Base-by-base conservation (phyloP, 2,113 vertebrate genomes). In the Nycticebus coucang region DNA sequence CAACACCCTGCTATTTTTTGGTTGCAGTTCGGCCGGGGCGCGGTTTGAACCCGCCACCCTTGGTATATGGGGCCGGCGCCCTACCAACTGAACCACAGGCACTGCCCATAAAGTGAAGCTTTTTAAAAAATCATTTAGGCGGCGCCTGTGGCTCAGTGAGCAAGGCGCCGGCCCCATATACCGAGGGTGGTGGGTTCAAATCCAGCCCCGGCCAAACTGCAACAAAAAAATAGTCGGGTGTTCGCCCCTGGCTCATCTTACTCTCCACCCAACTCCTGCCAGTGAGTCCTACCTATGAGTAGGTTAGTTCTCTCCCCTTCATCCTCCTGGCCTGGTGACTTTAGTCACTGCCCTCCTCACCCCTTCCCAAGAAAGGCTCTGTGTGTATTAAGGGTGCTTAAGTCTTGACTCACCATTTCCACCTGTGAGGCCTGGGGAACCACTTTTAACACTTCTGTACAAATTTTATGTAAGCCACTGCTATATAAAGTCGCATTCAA, bases 381-480 rank as follows among this genome's bases (percentile, higher is more conserved):
- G 66, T 75, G 78, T 96, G 69, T 88, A 33, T 95, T 37, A 53
- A 87, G 80, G 53, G 57, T 55, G 55, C 53, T 71, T 37, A 74
- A 45, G 24, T 37, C 93, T 83, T 62, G 55, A 84, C 66, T 84
- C 22, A 45, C 33, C 50, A 4, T 81, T 85, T 84, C 30, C 77
- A 50, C 10, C 78, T 30, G 13, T 19, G n/a, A 66, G 72, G 72
- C 21, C 4, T 17, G 53, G 57, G 92, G 87, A 33, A 13, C 3
- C 69, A 18, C 79, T 92, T 41, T 71, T 91, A 59, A 96, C 86
- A 50, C 94, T 88, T 88, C 21, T 59, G 37, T 96, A 92, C 91
- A 84, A 18, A 64, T 89, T 83, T 77, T 62, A n/a, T 83, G 28
- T 96, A 82, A 96, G 55, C 91, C 45, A 33, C 74, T 87, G 94